These are phyloP conservation scores for Neomonachus schauinslandi DNA, from an alignment of 2,113 vertebrate species.

Conservation along the genomic window DNA sequence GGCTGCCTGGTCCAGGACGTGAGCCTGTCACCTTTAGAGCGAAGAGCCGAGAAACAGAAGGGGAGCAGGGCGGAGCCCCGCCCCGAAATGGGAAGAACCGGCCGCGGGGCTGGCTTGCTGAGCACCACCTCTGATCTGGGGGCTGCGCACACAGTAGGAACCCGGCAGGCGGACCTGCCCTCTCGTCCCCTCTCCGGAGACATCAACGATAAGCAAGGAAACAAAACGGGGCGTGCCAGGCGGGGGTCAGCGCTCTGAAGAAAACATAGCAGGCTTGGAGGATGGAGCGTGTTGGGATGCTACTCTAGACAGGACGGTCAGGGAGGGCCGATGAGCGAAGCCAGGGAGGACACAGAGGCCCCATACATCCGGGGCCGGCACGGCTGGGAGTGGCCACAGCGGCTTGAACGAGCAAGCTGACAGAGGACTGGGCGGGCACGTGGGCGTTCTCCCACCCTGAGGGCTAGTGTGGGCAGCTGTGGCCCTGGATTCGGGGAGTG, in stretches of 20 bases:
- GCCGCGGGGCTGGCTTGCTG: fast-evolving
- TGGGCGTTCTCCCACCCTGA: neutral
- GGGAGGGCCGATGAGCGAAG: neutral
- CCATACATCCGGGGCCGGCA: fast-evolving
- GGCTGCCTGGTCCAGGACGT: neutral
- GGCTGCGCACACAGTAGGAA: neutral
- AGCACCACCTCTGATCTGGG: neutral
- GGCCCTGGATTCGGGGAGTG: neutral
- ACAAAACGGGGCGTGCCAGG: neutral
- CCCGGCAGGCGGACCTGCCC: neutral
- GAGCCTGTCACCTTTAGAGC: neutral
- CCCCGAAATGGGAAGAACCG: neutral
- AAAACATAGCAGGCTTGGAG: fast-evolving
- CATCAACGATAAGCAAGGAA: fast-evolving
- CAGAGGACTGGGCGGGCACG: neutral
- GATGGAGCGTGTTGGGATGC: fast-evolving
- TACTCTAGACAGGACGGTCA: fast-evolving
- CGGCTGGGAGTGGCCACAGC: fast-evolving
- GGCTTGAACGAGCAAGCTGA: neutral
- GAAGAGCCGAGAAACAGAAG: neutral
- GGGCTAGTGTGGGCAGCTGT: fast-evolving
- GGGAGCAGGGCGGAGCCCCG: neutral
- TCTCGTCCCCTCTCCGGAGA: neutral
- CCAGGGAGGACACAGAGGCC: neutral
- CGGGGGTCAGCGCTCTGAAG: fast-evolving